Evolutionary conservation across 53 echinoderm and acorn worm species (phyloP).

Genomic region (Arbacia lixula): DNA sequence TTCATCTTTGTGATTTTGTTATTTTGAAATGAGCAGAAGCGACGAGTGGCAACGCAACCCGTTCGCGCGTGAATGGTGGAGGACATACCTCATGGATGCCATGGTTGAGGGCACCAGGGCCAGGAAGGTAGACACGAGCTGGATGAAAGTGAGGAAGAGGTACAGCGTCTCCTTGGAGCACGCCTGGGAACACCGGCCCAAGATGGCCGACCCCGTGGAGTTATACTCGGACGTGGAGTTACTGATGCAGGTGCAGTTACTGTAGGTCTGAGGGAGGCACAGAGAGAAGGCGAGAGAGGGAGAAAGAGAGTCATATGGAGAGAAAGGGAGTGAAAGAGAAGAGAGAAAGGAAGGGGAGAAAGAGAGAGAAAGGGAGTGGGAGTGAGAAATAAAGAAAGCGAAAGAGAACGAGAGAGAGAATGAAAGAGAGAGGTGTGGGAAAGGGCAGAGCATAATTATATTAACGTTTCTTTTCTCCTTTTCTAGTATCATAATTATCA

Average conservation of each 20-base stretch:
- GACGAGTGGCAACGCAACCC: no score
- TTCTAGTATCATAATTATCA: no score
- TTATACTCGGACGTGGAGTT: background rate
- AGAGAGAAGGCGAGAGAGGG: background rate
- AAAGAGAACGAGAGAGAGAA: background rate
- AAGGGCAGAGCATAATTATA: no score
- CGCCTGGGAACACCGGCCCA: constrained; percentile 28
- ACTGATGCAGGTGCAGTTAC: constrained; percentile 14
- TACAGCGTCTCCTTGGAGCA: constrained; percentile 39
- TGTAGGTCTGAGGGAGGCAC: constrained; percentile 26
- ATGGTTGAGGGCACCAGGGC: constrained; percentile 47
- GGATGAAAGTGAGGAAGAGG: constrained; percentile 37
- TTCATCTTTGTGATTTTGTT: no score
- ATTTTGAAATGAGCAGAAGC: no score
- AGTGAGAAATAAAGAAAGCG: background rate
- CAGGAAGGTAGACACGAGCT: constrained; percentile 34
- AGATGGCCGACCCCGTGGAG: constrained; percentile 12
- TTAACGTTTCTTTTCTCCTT: no score
- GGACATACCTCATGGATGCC: constrained; percentile 41
- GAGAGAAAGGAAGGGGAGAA: background rate
- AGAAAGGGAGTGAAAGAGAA: background rate
- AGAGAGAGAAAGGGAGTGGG: no score
- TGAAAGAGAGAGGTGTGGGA: background rate
- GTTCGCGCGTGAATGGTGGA: no score
- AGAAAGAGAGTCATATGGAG: background rate